Evolutionary conservation across 2,888 invertebrate genomes (phyloP), one percentile per base, ranked within the genome.

Genomic region (Liodrosophila aerea): DNA sequence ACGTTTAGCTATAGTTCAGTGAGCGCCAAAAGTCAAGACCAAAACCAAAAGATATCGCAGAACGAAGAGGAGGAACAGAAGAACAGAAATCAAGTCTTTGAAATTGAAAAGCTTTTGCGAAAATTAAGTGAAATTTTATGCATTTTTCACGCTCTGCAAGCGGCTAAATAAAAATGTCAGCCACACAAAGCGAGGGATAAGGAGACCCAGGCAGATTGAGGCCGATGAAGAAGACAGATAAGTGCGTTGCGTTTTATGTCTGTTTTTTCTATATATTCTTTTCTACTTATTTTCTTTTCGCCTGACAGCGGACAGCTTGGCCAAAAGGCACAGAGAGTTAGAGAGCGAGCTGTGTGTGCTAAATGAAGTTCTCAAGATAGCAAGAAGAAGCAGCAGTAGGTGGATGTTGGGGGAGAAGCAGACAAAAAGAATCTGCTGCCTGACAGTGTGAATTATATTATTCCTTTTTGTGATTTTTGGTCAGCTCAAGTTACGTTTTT

Each of bases 51-150:
- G 57, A 12, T 22, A 22, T 22, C 22, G n/a, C n/a, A n/a, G n/a
- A n/a, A n/a, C n/a, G n/a, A n/a, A 36, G 29, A 51, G 43, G 37
- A 31, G 5, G 1, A 30, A 13, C 30, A 8, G 12, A 30, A 7
- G 34, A 5, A 30, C 37, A 46, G 7, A 13, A 47, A 44, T 51
- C 59, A 67, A 61, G 45, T 60, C 60, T 68, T 78, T 66, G 54
- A 72, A 85, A 85, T 73, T 81, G 73, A 75, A 76, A 76, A 69
- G 72, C 64, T 61, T 53, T 72, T 51, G 22, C 33, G 68, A 63
- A 81, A 78, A 85, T 87, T 75, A 85, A 87, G 85, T 87, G 85
- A 85, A 86, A 82, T 86, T 86, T 86, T 86, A 86, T 86, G 87
- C 85, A 86, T 78, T 83, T 82, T 77, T 83, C 80, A 85, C 81